Conservation (phyloP, 2,113 vertebrate genomes). For the Ptilorrhoa leucosticta region DNA sequence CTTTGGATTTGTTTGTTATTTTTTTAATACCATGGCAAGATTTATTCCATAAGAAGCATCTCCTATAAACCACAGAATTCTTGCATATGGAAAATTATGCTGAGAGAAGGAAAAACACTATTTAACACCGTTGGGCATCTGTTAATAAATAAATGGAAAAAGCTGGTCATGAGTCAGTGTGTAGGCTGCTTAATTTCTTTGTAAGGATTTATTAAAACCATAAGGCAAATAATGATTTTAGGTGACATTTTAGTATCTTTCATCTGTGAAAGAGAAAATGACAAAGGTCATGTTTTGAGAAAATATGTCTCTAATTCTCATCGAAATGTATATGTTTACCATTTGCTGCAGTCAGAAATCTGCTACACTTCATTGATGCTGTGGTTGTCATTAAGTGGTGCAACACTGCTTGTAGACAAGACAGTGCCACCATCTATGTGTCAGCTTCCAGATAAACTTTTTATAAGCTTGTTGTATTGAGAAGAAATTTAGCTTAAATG, state of each 20-base stretch:
- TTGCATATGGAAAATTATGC: background rate
- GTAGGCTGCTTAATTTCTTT: slow-evolving; percentile 33
- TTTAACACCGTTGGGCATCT: background rate
- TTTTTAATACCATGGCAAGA: background rate
- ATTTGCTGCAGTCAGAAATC: background rate
- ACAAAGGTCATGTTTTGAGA: background rate
- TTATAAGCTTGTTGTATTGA: background rate
- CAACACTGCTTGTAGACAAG: background rate
- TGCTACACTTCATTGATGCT: background rate
- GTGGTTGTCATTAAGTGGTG: background rate
- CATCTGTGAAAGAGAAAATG: background rate
- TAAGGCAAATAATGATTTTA: background rate
- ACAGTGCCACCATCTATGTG: background rate
- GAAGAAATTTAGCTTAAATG: background rate
- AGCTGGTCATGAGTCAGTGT: slow-evolving; percentile 16
- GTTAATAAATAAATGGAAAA: slow-evolving; percentile 20
- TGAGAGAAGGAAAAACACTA: background rate
- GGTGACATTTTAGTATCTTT: background rate
- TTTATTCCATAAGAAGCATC: background rate
- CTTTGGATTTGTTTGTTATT: accelerated
- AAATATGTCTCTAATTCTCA: background rate
- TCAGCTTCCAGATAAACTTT: background rate
- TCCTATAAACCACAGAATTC: background rate
- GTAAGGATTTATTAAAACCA: slow-evolving; percentile 4
- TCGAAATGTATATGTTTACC: background rate